Evolutionary conservation across 2,797 vertebrate species (phyloP), one percentile per base, ranked within the genome.

Genomic region (Parotocinclus haroldoi): DNA sequence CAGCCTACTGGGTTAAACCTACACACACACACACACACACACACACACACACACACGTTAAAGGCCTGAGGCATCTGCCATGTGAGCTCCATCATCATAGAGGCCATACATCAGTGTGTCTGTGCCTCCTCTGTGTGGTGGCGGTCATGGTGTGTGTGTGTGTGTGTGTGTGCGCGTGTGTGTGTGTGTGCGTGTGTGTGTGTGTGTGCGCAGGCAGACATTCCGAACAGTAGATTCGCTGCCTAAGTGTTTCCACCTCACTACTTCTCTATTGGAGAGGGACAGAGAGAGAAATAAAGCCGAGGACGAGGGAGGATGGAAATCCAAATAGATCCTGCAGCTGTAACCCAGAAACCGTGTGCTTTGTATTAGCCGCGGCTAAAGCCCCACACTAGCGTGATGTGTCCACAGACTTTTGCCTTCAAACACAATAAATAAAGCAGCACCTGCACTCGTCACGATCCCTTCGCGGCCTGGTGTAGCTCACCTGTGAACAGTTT

Each of bases 401-500:
- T 27, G 27, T 27, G 27, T 2, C 27, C 2, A 2, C 2, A 27
- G 27, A 27, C 5, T 27, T 27, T 27, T 2, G 27, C 5, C 27
- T 27, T 27, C 5, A 27, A 27, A 27, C 27, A 27, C 27, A 5
- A 27, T 27, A 27, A 27, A 27, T 27, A 27, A 27, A 27, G 27
- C 2, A 27, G 2, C 27, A 5, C 27, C 27, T 27, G 27, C 2
- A 27, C 27, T 27, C n/a, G 27, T 27, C 27, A 27, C 27, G 27
- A 27, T 27, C 27, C 27, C 2, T 27, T 27, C n/a, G n/a, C n/a
- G n/a, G n/a, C n/a, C n/a, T n/a, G 27, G 27, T 27, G 27, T 27
- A 5, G 27, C 14, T 50, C 82, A 94, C 97, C 96, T 80, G 95
- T 96, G 85, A 99, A 99, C 79, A 98, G 93, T 81, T 97, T 97